These are phyloP conservation scores for Petaurus breviceps DNA, from an alignment of 2,113 vertebrate genomes.

Conservation along the genomic window DNA sequence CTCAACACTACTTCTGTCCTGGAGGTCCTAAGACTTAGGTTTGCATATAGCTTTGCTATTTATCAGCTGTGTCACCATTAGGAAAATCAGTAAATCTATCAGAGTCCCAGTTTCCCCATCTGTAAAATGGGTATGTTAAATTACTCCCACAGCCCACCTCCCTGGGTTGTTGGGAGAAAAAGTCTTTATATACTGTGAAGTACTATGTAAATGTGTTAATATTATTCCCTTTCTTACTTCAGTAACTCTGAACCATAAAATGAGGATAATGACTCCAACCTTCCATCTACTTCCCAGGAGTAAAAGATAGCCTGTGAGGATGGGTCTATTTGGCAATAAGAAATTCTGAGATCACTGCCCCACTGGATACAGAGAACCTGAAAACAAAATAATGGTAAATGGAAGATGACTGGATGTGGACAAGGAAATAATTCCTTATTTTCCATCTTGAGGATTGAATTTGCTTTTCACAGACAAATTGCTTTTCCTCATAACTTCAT, in stretches of 20 bases:
- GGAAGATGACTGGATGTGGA: background rate
- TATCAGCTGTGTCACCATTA: background rate
- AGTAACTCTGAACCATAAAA: background rate
- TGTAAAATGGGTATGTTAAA: background rate
- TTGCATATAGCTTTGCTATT: background rate
- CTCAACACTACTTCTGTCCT: background rate
- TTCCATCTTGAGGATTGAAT: background rate
- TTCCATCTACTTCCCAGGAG: background rate
- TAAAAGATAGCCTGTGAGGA: too few species aligned
- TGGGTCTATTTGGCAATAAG: rapidly evolving
- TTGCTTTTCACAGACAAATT: conserved; percentile 31
- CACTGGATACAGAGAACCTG: background rate
- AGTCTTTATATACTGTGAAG: background rate
- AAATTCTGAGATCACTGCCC: background rate
- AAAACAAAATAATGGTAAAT: background rate
- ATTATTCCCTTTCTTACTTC: background rate
- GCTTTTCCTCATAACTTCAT: conserved; percentile 40
- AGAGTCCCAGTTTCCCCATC: background rate
- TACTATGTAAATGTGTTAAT: background rate
- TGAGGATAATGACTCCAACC: background rate
- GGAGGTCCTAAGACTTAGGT: background rate
- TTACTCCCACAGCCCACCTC: background rate
- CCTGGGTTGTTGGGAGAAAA: background rate
- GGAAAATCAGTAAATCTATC: background rate
- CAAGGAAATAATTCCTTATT: background rate